Conservation (phyloP, 2,113 vertebrate genomes). For the Ammodytes dubius region DNA sequence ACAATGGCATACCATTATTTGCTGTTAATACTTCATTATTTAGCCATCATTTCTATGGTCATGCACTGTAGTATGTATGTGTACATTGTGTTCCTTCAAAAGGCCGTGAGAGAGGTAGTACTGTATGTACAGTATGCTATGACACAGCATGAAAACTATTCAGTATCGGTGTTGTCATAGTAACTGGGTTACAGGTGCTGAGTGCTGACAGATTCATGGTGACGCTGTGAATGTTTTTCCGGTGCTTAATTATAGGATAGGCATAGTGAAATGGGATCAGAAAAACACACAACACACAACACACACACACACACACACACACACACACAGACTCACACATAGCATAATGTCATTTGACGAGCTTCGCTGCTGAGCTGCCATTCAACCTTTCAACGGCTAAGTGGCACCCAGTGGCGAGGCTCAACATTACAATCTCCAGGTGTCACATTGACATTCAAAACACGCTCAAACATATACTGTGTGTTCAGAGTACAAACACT, state of each 20-base stretch:
- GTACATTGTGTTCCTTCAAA: not conserved
- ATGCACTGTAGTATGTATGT: not conserved
- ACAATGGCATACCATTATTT: not conserved
- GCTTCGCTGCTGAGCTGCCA: slow-evolving; percentile 12
- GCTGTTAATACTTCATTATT: not conserved
- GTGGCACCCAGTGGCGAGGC: slow-evolving; percentile 27
- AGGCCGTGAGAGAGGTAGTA: not conserved
- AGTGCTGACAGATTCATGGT: slow-evolving; percentile 51
- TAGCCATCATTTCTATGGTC: not conserved
- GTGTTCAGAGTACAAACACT: not conserved
- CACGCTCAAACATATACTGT: not conserved
- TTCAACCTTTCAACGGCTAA: slow-evolving; percentile 35
- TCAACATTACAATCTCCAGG: slow-evolving; percentile 5
- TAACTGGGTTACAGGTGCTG: slow-evolving; percentile 62
- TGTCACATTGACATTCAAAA: not conserved
- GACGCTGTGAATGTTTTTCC: slow-evolving; percentile 33
- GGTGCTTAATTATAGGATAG: slow-evolving; percentile 35
- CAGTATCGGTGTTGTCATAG: slow-evolving; percentile 57
- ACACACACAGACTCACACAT: not conserved
- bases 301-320: not conserved
- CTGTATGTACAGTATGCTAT: slow-evolving; percentile 21
- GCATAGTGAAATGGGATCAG: slow-evolving; percentile 31
- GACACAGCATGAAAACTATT: slow-evolving; percentile 51
- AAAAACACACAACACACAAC: slow-evolving; percentile 32
- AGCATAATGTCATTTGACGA: slow-evolving; percentile 14